Base-by-base conservation (phyloP, 1,140 invertebrate genomes). In the Phthorimaea operculella region DNA sequence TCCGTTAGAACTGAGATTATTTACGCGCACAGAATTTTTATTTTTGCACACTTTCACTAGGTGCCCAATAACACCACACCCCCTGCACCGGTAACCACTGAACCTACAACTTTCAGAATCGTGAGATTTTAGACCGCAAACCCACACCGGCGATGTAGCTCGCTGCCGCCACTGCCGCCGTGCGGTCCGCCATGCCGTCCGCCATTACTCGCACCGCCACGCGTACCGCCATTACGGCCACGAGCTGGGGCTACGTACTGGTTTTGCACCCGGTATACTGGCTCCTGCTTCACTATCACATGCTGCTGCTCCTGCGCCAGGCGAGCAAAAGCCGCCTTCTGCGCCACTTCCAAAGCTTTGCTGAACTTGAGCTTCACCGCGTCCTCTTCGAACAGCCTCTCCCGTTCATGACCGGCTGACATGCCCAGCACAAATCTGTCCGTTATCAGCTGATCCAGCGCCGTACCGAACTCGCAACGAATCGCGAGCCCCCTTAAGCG, bases 381-480 rank as follows among this genome's bases (percentile, higher is more conserved):
- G 17, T 50, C 48, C 12, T 28, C 4, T 18, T 50, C 48, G 48
- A 50, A 52, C 15, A 52, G 33, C 33, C 8, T 11, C 8, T 39
- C 36, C 9, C 51, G 51, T 16, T 52, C 36, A 11, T 11, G 33
- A 10, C 36, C 33, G 7, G 15, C 51, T 4, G 3, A 7, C 51
- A 42, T 18, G 1, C 51, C 16, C 15, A 17, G 15, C 33, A 50
- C 48, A 18, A 50, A 50, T 15, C 21, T 21, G 18, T 50, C 48
- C 17, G 10, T 9, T 11, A 50, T 4, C 4, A 28, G 48, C 10
- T 9, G 10, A 9, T 50, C 48, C 17, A 21, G 14, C 11, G 48
- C 48, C 6, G 9, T 50, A 14, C 48, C 48, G 21, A 50, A 50
- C 17, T 50, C 48, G 48, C 48, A 50, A 50, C 14, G 48, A 12